Conservation (phyloP, 1,140 invertebrate species). For the Eumeta japonica region DNA sequence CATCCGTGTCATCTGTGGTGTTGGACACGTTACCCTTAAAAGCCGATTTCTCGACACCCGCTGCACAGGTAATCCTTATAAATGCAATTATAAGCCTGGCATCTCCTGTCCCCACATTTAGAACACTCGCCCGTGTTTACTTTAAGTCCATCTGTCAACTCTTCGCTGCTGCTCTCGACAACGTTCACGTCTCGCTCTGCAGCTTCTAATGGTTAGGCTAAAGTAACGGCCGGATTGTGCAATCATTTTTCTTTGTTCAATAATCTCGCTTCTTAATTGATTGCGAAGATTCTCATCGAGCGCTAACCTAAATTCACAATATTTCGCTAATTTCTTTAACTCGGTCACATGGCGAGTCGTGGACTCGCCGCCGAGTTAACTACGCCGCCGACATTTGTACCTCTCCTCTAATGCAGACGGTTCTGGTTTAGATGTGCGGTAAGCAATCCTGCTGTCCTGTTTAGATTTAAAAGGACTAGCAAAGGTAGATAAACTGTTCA, state of each 20-base stretch:
- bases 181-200: conserved; percentile 5
- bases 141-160: background rate
- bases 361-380: conserved; percentile 3
- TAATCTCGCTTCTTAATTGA: conserved; percentile 3
- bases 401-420: conserved; percentile 5
- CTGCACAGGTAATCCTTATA: conserved; percentile 1
- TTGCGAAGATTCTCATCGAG: conserved; percentile 7
- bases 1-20: too few relatives aligned
- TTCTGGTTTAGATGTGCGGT: conserved; percentile 5
- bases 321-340: conserved; percentile 4
- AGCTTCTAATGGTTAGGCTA: conserved; percentile 2
- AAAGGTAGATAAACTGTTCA: background rate
- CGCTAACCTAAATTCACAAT: conserved; percentile 1
- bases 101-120: too few relatives aligned
- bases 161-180: background rate
- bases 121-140: background rate
- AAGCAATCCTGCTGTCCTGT: background rate
- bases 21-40: too few relatives aligned
- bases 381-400: conserved; percentile 5
- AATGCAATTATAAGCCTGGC: conserved; percentile 1
- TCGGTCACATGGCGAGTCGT: conserved; percentile 2
- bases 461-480: conserved; percentile 2
- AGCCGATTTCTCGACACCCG: background rate
- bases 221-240: conserved; percentile 1
- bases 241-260: background rate